These are phyloP conservation scores for Drosophila pseudoobscura DNA, from an alignment of 1,140 invertebrate species.

Conservation along the genomic window DNA sequence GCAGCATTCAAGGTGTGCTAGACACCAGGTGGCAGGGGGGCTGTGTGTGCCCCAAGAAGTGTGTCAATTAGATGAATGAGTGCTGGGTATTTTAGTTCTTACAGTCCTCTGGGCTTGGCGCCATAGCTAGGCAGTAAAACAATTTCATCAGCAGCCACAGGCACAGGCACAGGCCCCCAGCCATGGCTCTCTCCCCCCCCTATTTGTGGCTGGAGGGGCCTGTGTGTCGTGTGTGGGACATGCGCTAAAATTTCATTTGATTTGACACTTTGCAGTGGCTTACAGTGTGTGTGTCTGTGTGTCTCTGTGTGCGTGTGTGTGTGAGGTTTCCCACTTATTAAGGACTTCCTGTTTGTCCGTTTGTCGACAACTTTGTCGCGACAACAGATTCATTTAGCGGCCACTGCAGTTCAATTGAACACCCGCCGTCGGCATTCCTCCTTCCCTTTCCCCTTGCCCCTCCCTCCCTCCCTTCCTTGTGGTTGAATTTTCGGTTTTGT, in stretches of 20 bases:
- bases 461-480: neutral
- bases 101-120: neutral
- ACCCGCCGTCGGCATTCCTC: slow-evolving; percentile 17
- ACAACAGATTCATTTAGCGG: slow-evolving; percentile 80
- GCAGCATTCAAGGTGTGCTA: slow-evolving; percentile 33
- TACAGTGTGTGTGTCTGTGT: slow-evolving; percentile 19
- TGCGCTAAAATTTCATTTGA: slow-evolving; percentile 74
- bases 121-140: slow-evolving; percentile 41
- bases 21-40: neutral
- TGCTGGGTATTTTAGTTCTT: too few species aligned
- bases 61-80: too few species aligned
- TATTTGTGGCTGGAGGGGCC: neutral
- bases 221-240: slow-evolving; percentile 62
- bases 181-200: neutral
- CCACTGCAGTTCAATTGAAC: slow-evolving; percentile 77
- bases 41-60: too few species aligned
- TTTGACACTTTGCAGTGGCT: slow-evolving; percentile 69
- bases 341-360: slow-evolving; percentile 71
- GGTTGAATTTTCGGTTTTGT: slow-evolving; percentile 1
- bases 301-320: too few species aligned
- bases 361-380: slow-evolving; percentile 73
- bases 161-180: neutral
- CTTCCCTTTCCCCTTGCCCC: slow-evolving; percentile 10
- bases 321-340: slow-evolving; percentile 56
- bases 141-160: slow-evolving; percentile 45